Conservation (phyloP, 2,797 vertebrate species). For the Chiroxiphia lanceolata region DNA sequence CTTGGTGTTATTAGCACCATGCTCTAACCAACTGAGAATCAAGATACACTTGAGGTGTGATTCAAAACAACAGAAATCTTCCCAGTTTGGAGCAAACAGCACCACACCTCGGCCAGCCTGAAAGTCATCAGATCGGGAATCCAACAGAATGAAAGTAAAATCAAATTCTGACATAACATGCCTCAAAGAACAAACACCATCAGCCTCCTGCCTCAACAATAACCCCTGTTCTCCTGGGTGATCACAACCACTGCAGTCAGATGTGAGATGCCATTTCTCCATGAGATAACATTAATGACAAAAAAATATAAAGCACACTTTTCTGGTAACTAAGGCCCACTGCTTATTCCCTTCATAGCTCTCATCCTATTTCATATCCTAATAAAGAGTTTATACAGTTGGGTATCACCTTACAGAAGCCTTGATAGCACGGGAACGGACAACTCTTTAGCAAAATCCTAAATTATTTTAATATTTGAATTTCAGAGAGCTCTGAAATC, state of each 20-base stretch:
- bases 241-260: not conserved
- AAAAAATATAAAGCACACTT: not conserved
- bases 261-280: not conserved
- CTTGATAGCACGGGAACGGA: fast-evolving
- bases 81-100: not conserved
- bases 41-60: not conserved
- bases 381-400: not conserved
- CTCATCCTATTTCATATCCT: not conserved
- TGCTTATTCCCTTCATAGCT: not conserved
- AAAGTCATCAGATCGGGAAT: not conserved
- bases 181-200: not conserved
- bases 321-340: not conserved
- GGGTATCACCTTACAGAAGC: not conserved
- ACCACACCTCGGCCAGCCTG: not conserved
- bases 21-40: not conserved
- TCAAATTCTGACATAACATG: not conserved
- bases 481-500: not conserved
- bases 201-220: not conserved
- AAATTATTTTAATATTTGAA: not conserved
- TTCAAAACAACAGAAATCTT: not conserved
- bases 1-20: not conserved
- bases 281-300: not conserved
- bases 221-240: not conserved
- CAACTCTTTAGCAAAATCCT: not conserved
- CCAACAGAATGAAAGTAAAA: not conserved